Conservation (phyloP, 2,797 vertebrate genomes). For the Menidia menidia region DNA sequence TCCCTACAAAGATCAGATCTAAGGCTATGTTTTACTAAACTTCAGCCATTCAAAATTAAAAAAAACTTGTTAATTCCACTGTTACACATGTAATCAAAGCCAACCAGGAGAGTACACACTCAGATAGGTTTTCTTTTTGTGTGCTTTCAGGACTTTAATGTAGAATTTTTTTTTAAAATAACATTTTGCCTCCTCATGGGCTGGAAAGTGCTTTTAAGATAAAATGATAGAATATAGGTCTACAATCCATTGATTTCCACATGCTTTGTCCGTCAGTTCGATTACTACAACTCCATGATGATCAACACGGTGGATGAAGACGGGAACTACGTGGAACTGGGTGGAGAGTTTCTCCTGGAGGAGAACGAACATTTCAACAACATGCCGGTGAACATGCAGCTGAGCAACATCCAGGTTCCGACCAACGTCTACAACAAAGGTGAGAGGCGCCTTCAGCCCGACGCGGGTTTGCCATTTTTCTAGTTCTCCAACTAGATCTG, state of each 20-base stretch:
- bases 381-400: conserved; percentile 89
- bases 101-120: no score
- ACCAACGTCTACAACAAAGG: conserved; percentile 99
- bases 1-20: no score
- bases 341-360: conserved; percentile 91
- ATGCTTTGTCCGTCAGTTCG: conserved; percentile 82
- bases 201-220: no score
- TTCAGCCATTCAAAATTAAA: no score
- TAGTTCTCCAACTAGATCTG: not conserved
- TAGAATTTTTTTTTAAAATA: no score
- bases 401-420: conserved; percentile 93
- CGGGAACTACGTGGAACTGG: conserved; percentile 88
- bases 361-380: conserved; percentile 95
- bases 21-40: not conserved
- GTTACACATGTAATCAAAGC: no score
- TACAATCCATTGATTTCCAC: not conserved
- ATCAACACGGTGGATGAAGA: conserved; percentile 91
- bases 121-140: not conserved
- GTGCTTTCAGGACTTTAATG: not conserved
- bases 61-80: no score
- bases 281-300: conserved; percentile 94
- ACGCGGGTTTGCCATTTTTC: not conserved
- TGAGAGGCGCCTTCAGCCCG: conserved; percentile 47
- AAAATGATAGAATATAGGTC: no score
- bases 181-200: not conserved